A percentile compares a stretch with the other conserved stretches of the same genome.
Evolutionary conservation across 2,113 vertebrate species (phyloP).

Genomic region (Aldabrachelys gigantea): DNA sequence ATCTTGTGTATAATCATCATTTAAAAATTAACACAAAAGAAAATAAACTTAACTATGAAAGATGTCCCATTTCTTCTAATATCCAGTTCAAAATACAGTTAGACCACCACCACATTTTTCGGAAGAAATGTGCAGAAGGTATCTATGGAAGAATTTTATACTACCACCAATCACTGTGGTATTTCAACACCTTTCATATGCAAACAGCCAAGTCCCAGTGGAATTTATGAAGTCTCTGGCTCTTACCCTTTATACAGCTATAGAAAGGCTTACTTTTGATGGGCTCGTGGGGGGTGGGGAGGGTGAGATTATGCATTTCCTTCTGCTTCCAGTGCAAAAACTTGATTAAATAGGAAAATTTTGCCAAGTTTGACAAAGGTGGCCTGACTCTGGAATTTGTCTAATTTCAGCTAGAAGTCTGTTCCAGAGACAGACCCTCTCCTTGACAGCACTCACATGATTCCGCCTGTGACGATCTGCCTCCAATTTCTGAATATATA

Average conservation of each 20-base stretch:
- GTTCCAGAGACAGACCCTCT: not conserved
- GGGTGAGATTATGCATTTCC: not conserved
- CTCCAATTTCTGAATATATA: constrained; percentile 9
- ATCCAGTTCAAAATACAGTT: too few relatives aligned
- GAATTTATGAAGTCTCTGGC: not conserved
- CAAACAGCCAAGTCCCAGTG: not conserved
- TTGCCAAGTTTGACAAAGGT: not conserved
- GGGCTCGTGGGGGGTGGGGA: too few relatives aligned
- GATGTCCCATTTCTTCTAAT: not conserved
- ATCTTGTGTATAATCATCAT: not conserved
- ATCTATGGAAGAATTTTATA: not conserved
- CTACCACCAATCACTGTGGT: not conserved
- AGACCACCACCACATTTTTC: too few relatives aligned
- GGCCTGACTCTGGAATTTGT: not conserved
- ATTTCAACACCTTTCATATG: not conserved
- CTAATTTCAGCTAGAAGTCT: not conserved
- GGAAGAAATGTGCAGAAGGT: too few relatives aligned
- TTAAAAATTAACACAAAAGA: not conserved
- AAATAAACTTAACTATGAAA: not conserved
- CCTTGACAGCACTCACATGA: not conserved
- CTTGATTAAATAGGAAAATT: not conserved
- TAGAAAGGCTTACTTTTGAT: not conserved
- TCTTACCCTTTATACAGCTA: not conserved
- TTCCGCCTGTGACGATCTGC: not conserved
- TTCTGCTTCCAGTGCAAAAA: not conserved